Conservation (phyloP, 2,888 invertebrate species). For the Plebejus argus region DNA sequence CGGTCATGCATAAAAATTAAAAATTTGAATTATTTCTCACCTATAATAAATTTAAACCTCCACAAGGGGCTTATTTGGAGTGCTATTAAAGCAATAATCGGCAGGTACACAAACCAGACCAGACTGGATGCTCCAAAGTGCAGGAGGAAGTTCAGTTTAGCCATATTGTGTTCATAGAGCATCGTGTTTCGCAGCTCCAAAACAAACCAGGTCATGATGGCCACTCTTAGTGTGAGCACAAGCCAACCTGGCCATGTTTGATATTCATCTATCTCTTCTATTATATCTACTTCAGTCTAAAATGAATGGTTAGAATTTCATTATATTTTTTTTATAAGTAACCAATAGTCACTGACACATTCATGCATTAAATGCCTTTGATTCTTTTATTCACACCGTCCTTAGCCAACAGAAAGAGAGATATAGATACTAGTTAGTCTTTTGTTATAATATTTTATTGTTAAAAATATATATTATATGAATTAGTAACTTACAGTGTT, state of each 20-base stretch:
- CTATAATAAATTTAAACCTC: slow-evolving; percentile 96
- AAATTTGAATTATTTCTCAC: slow-evolving; percentile 80
- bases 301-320: slow-evolving; percentile 25
- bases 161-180: slow-evolving; percentile 79
- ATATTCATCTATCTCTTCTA: slow-evolving; percentile 98
- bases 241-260: slow-evolving; percentile 99
- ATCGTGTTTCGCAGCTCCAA: slow-evolving; percentile 82
- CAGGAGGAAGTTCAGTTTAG: slow-evolving; percentile 93
- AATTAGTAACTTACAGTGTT: slow-evolving; percentile 88
- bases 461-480: neutral
- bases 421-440: neutral
- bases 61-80: slow-evolving; percentile 96
- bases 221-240: slow-evolving; percentile 91
- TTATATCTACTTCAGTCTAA: slow-evolving; percentile 96
- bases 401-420: too few relatives aligned
- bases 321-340: too few relatives aligned
- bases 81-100: slow-evolving; percentile 95
- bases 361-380: too few relatives aligned
- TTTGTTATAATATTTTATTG: neutral
- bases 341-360: too few relatives aligned
- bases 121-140: slow-evolving; percentile 98
- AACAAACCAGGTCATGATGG: slow-evolving; percentile 95
- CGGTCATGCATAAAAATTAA: too few relatives aligned
- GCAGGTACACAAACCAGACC: slow-evolving; percentile 99
- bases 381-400: too few relatives aligned